A percentile compares a stretch with the other conserved stretches of the same genome.
Evolutionary conservation across 2,113 vertebrate species (phyloP).

Genomic region (Embiotoca jacksoni): DNA sequence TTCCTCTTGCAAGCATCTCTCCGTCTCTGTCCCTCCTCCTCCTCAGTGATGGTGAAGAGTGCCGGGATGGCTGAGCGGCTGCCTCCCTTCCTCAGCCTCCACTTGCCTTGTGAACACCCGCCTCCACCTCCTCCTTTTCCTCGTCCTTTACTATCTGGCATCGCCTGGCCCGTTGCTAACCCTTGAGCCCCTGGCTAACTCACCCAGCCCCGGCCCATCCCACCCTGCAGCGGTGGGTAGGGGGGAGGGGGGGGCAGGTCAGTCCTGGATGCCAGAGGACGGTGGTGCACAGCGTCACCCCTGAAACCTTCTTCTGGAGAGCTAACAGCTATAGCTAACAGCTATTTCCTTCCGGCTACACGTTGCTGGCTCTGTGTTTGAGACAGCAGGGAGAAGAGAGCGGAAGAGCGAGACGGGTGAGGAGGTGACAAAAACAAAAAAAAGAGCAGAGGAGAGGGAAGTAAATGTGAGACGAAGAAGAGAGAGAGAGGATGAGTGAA

Average conservation of each 20-base stretch:
- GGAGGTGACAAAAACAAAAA: not conserved
- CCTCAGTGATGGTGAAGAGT: slow-evolving; percentile 96
- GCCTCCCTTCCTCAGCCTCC: slow-evolving; percentile 87
- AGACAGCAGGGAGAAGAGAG: slow-evolving; percentile 22
- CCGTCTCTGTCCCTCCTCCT: slow-evolving; percentile 93
- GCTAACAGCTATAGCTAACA: slow-evolving; percentile 78
- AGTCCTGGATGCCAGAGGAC: slow-evolving; percentile 21
- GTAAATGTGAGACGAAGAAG: slow-evolving; percentile 1
- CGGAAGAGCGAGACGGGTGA: slow-evolving; percentile 8
- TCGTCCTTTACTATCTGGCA: slow-evolving; percentile 65
- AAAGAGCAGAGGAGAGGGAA: slow-evolving; percentile 8
- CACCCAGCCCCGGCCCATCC: slow-evolving; percentile 67
- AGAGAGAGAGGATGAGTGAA: slow-evolving; percentile 1
- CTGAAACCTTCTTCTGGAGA: slow-evolving; percentile 44
- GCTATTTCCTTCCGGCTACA: slow-evolving; percentile 61
- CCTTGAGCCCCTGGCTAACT: slow-evolving; percentile 75
- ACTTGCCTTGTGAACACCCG: slow-evolving; percentile 71
- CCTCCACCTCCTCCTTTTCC: slow-evolving; percentile 57
- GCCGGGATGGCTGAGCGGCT: slow-evolving; percentile 85
- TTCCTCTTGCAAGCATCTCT: slow-evolving; percentile 73
- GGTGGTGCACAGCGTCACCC: slow-evolving; percentile 39
- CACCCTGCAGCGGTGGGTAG: slow-evolving; percentile 40
- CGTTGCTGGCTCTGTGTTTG: slow-evolving; percentile 67
- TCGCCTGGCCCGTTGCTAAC: slow-evolving; percentile 65
- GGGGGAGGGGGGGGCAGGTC: slow-evolving; percentile 23